A percentile compares a stretch with the other conserved stretches of the same genome.
Evolutionary conservation across 2,888 invertebrate genomes (phyloP).

Genomic region (Stenolophus ochropezus): DNA sequence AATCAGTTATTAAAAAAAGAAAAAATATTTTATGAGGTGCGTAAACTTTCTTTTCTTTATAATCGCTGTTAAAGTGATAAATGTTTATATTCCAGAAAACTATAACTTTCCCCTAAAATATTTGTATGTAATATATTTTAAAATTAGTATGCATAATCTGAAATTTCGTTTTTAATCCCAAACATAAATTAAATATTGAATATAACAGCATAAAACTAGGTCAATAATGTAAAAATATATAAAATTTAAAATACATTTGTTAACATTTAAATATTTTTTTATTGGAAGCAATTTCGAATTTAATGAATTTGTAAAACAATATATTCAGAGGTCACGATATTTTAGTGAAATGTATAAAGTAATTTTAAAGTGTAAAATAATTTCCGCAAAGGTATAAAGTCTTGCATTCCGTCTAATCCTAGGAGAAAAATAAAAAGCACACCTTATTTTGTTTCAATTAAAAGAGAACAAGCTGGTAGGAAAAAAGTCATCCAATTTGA

Average conservation of each 20-base stretch:
- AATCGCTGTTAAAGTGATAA: too few relatives aligned
- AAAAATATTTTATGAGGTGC: too few relatives aligned
- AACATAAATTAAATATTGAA: not conserved
- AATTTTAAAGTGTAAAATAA: not conserved
- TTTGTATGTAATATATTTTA: not conserved
- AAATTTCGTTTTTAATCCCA: not conserved
- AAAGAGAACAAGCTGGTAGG: not conserved
- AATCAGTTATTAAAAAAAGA: too few relatives aligned
- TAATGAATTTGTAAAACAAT: too few relatives aligned
- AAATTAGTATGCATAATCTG: not conserved
- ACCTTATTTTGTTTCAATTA: slow-evolving; percentile 35
- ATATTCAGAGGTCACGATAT: too few relatives aligned
- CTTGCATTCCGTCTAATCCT: slow-evolving; percentile 3
- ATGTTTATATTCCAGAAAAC: too few relatives aligned
- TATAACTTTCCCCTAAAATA: too few relatives aligned
- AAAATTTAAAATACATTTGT: too few relatives aligned
- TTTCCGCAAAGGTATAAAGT: not conserved
- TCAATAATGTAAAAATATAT: not conserved
- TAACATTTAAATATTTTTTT: too few relatives aligned
- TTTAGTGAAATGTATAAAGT: not conserved
- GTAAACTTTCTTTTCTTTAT: too few relatives aligned
- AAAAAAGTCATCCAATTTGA: slow-evolving; percentile 32
- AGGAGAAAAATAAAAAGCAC: not conserved
- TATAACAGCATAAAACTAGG: not conserved
- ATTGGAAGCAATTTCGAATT: too few relatives aligned